These are phyloP conservation scores for Thymelicus lineola DNA, from an alignment of 2,888 invertebrate genomes.

Conservation along the genomic window DNA sequence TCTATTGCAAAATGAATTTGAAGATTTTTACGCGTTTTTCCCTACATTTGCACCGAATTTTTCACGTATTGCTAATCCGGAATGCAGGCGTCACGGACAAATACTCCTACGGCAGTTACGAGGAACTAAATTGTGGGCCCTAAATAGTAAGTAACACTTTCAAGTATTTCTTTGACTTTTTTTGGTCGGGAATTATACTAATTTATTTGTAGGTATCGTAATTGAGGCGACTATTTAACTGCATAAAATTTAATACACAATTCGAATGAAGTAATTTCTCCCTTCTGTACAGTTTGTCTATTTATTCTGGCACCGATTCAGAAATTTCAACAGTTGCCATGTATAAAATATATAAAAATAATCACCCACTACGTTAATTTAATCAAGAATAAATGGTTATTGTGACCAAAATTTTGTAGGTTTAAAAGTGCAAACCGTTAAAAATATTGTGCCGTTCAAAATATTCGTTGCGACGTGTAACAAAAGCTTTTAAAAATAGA, in stretches of 20 bases:
- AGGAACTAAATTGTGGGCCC: slow-evolving; percentile 89
- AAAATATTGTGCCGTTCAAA: neutral
- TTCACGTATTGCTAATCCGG: slow-evolving; percentile 86
- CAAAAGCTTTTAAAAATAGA: slow-evolving; percentile 11
- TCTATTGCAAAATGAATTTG: slow-evolving; percentile 83
- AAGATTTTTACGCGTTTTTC: slow-evolving; percentile 86
- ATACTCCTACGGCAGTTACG: slow-evolving; percentile 88
- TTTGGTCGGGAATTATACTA: neutral
- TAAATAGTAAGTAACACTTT: slow-evolving; percentile 86
- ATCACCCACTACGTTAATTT: slow-evolving; percentile 40
- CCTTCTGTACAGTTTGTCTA: slow-evolving; percentile 40
- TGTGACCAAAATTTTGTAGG: slow-evolving; percentile 5
- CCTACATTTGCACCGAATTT: slow-evolving; percentile 89
- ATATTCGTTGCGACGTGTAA: neutral
- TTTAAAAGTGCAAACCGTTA: slow-evolving; percentile 1
- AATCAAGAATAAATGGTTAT: slow-evolving; percentile 40
- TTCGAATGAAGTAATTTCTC: slow-evolving; percentile 27
- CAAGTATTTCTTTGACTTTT: neutral
- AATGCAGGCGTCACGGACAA: slow-evolving; percentile 89
- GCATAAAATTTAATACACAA: neutral
- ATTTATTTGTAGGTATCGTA: neutral
- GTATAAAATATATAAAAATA: slow-evolving; percentile 52
- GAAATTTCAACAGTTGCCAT: slow-evolving; percentile 62
- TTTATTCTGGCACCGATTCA: slow-evolving; percentile 62
- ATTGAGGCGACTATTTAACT: neutral